These are phyloP conservation scores for Neogobius melanostomus DNA, from an alignment of 2,113 vertebrate genomes.

Conservation along the genomic window DNA sequence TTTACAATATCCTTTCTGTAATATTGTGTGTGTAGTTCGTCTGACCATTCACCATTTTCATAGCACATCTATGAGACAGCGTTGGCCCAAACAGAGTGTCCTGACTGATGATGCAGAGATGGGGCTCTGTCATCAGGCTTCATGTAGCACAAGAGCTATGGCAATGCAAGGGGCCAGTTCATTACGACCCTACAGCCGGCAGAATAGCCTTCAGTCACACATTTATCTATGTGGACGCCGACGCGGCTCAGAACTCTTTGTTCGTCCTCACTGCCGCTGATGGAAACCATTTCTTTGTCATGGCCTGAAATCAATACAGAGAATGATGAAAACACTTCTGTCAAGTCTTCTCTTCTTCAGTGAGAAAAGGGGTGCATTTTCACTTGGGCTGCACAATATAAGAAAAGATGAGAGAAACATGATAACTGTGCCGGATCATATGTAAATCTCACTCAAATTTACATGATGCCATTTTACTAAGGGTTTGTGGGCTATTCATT, in stretches of 20 bases:
- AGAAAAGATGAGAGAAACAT: neutral
- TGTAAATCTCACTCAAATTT: no score
- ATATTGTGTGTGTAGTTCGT: no score
- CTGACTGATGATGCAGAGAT: slow-evolving; percentile 55
- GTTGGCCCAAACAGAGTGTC: slow-evolving; percentile 28
- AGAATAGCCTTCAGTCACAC: slow-evolving; percentile 72
- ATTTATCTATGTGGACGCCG: slow-evolving; percentile 67
- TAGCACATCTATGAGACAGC: slow-evolving; percentile 26
- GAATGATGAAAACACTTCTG: slow-evolving; percentile 54
- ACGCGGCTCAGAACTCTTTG: slow-evolving; percentile 63
- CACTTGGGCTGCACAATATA: slow-evolving; percentile 5
- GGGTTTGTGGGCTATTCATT: no score
- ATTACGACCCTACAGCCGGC: slow-evolving; percentile 66
- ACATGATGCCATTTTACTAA: no score
- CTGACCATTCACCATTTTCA: neutral
- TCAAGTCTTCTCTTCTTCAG: slow-evolving; percentile 36
- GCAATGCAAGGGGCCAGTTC: slow-evolving; percentile 63
- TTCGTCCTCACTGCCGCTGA: slow-evolving; percentile 62
- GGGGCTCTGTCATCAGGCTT: slow-evolving; percentile 59
- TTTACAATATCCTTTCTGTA: neutral
- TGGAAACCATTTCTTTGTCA: slow-evolving; percentile 65
- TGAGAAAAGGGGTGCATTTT: slow-evolving; percentile 9
- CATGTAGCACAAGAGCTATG: slow-evolving; percentile 70
- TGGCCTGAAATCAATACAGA: slow-evolving; percentile 67
- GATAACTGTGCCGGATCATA: neutral